Evolutionary conservation across 2,797 vertebrate genomes (phyloP).

Genomic region (Pristis pectinata): DNA sequence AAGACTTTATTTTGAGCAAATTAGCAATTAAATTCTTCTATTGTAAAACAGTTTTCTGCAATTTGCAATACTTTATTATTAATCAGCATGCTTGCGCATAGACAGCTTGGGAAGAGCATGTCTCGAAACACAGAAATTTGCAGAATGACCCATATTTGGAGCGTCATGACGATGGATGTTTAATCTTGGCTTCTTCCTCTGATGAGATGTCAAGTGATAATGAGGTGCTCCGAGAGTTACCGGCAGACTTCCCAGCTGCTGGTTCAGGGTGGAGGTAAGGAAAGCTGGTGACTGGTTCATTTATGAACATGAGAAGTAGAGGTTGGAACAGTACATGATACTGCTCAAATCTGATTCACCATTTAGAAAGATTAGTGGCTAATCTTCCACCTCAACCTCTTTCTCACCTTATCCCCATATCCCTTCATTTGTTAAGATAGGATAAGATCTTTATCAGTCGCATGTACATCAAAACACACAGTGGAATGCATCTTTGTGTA

Average conservation of each 20-base stretch:
- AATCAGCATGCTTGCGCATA: background rate
- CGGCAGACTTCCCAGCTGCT: background rate
- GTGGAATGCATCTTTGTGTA: too few relatives aligned
- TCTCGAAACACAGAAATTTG: background rate
- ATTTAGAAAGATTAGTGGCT: background rate
- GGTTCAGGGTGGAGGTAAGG: background rate
- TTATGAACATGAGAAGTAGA: background rate
- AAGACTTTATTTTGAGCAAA: background rate
- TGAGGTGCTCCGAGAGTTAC: background rate
- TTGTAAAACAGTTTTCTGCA: background rate
- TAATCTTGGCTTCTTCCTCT: background rate
- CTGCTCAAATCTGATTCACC: background rate
- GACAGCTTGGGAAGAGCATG: background rate
- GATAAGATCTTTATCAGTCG: too few relatives aligned
- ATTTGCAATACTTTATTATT: background rate
- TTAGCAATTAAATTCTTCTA: background rate
- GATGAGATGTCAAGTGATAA: background rate
- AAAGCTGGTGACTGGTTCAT: background rate
- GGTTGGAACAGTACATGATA: background rate
- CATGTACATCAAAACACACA: too few relatives aligned
- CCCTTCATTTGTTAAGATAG: background rate
- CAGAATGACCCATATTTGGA: background rate
- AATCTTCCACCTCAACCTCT: background rate
- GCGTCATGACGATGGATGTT: background rate
- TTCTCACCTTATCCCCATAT: background rate